Base-by-base conservation (phyloP, 2,113 vertebrate genomes). In the Periophthalmus modestus region DNA sequence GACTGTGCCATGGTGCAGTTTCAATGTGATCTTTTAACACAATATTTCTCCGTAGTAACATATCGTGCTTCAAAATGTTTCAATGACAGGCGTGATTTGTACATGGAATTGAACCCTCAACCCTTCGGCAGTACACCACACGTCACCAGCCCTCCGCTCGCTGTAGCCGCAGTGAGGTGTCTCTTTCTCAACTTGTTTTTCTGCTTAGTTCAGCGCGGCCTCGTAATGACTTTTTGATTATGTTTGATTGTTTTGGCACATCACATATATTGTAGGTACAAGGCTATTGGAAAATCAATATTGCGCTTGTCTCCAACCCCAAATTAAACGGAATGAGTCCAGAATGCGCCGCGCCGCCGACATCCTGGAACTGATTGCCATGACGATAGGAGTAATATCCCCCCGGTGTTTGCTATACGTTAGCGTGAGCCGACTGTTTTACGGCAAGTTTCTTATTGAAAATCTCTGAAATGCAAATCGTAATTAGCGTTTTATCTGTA, bases 401-500 rank as follows among this genome's bases (percentile, higher is more conserved):
- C 39, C 34, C 34, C 34, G 10, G 33, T 43, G 18, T 65, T 65
- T 5, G 15, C 34, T 39, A n/a, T 39, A 43, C 63, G 57, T 71
- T 50, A 54, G 19, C 61, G 14, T 62, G 14, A 18, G 55, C 71
- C 71, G 71, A 71, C 71, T 59, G 57, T 12, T 67, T 10, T 5
- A 48, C 59, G 72, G 70, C 54, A 70, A 11, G 73, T 72, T 74
- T 68, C 24, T 57, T 6, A 2, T 6, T 15, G 65, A 28, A 34
- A 75, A 67, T 66, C 73, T 74, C n/a, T 66, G 77, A 82, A 75
- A 69, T 69, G 47, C 80, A 74, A 88, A 74, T 67, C 46, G 80
- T 79, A 83, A 86, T 86, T 85, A 81, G 78, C 75, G 77, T 85
- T 82, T 85, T 82, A 86, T 86, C 78, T 12, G 61, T 36, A 67